These are phyloP conservation scores for Chrysolina americana DNA, from an alignment of 2,888 invertebrate genomes.

Conservation along the genomic window DNA sequence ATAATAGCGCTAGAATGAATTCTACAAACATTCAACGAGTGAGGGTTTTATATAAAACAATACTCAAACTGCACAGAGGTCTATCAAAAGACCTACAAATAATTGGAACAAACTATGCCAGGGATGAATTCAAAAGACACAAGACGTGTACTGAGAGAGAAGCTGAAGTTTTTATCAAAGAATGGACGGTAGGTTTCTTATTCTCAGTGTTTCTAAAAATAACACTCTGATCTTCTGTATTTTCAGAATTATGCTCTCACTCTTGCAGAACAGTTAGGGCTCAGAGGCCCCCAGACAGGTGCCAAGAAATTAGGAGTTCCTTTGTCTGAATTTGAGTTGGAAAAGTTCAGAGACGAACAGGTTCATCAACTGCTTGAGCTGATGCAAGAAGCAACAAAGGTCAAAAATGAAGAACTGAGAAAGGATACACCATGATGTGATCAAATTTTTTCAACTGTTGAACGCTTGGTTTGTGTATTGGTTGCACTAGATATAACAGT, in stretches of 20 bases:
- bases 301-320: constrained; percentile 76
- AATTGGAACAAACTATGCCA: constrained; percentile 75
- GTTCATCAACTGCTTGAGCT: constrained; percentile 88
- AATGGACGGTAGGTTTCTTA: constrained; percentile 84
- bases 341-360: constrained; percentile 86
- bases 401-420: constrained; percentile 37
- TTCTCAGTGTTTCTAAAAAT: neutral
- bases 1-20: constrained; percentile 40
- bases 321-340: constrained; percentile 76
- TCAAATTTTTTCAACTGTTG: neutral
- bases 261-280: constrained; percentile 79
- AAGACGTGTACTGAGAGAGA: constrained; percentile 80
- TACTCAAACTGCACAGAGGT: constrained; percentile 75
- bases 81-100: constrained; percentile 73
- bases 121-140: constrained; percentile 87
- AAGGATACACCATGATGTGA: neutral
- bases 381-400: constrained; percentile 77
- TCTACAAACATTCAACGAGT: constrained; percentile 70
- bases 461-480: too few relatives aligned
- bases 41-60: constrained; percentile 74
- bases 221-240: constrained; percentile 27
- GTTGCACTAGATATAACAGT: too few relatives aligned
- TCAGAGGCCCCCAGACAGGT: constrained; percentile 71
- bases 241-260: constrained; percentile 83
- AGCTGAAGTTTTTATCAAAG: constrained; percentile 84